Evolutionary conservation across 64 coral and sea anemone species (phyloP), one percentile per base, ranked within the genome.

Genomic region (Pocillopora damicornis): DNA sequence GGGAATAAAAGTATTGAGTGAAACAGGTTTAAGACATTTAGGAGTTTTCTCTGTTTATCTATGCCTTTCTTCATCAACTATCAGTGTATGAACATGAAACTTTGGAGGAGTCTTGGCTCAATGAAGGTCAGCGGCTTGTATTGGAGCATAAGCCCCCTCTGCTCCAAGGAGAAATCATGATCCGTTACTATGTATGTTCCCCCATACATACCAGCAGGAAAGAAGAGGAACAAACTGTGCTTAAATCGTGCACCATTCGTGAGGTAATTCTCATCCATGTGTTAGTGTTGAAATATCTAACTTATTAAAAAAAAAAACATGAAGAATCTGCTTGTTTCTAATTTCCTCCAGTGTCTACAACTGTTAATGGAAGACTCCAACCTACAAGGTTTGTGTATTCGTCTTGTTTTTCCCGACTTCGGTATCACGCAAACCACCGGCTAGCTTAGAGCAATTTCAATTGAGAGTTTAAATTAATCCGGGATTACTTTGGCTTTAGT

Each of bases 51-150:
- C 22, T 73, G 69, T 26, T 73, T 23, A 73, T 3, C 37, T 35
- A 22, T 30, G 5, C 7, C 6, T 51, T 73, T 82, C 13, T 22
- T 86, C 4, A 9, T 81, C 0, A 67, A 58, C 45, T 35, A 75
- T 13, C 64, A 91, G 89, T 91, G 36, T 86, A 91, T 72, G 89
- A 91, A 22, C 81, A 91, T 73, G 51, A 86, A 35, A 61, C 14
- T 22, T 15, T 91, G 2, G 63, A 84, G 11, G 75, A 91, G 61
- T 73, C 73, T 17, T 76, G 65, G 35, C 38, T 91, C 9, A 76
- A 12, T 20, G 74, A 85, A 30, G 81, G 79, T 12, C 89, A 86
- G 9, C 86, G 25, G 74, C 42, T 91, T 76, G 74, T 86, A 12
- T 23, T 91, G 14, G 81, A 91, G 37, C 2, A 60, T 15, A 81